Evolutionary conservation across 2,888 invertebrate species (phyloP).

Genomic region (Heliconius aoede): DNA sequence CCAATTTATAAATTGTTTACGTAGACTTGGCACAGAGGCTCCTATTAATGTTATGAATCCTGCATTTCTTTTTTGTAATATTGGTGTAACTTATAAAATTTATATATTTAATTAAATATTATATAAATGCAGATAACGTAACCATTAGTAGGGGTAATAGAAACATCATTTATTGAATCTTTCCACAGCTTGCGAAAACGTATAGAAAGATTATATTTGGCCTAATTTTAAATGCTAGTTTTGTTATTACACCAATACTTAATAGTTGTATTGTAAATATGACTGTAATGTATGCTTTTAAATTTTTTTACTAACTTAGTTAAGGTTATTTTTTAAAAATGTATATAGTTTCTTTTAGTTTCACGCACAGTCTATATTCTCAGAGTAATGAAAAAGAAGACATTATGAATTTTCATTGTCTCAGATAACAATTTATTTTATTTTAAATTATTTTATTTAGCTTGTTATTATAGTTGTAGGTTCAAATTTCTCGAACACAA

Average conservation of each 20-base stretch:
- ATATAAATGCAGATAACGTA: not conserved
- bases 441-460: not conserved
- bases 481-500: not conserved
- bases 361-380: not conserved
- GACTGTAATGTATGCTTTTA: not conserved
- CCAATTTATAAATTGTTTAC: constrained; percentile 4
- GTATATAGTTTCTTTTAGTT: not conserved
- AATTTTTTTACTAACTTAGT: not conserved
- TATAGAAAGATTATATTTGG: not conserved
- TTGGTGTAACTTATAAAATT: not conserved
- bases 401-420: not conserved
- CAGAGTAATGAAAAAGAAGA: not conserved
- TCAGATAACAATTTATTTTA: not conserved
- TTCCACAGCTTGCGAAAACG: not conserved
- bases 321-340: not conserved
- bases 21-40: constrained; percentile 22
- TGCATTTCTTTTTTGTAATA: not conserved
- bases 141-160: constrained; percentile 15
- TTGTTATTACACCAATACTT: constrained; percentile 1
- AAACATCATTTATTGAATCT: not conserved
- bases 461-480: not conserved
- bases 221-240: not conserved
- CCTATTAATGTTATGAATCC: constrained; percentile 5
- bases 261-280: not conserved
- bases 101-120: not conserved